Conservation (phyloP, 2,113 vertebrate genomes). For the Zapornia atra region DNA sequence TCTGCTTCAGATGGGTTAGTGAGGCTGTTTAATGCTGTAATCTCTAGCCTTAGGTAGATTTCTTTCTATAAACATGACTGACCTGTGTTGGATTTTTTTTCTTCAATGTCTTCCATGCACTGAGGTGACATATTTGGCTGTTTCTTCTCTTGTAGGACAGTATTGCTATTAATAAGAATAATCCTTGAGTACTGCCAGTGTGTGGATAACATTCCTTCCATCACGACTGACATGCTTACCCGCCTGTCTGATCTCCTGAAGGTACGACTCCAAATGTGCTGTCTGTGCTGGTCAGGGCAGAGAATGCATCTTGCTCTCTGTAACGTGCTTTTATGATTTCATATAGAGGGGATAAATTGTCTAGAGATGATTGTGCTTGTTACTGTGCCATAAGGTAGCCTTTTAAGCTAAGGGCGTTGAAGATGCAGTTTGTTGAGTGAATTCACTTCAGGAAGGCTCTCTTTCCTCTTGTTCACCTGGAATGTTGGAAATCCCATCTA, state of each 20-base stretch:
- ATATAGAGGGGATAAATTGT: not conserved
- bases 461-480: slow-evolving; percentile 2
- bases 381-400: not conserved
- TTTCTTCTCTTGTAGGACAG: slow-evolving; percentile 83
- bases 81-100: not conserved
- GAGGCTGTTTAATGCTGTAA: not conserved
- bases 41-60: not conserved
- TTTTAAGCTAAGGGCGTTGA: not conserved
- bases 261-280: slow-evolving; percentile 67
- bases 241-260: slow-evolving; percentile 94
- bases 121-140: not conserved
- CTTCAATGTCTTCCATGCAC: not conserved
- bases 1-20: not conserved
- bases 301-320: not conserved
- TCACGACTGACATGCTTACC: slow-evolving; percentile 95
- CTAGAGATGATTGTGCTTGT: not conserved
- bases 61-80: not conserved
- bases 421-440: not conserved
- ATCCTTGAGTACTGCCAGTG: slow-evolving; percentile 99
- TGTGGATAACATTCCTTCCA: slow-evolving; percentile 95
- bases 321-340: not conserved
- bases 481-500: not conserved
- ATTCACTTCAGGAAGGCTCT: not conserved
- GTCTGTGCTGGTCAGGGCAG: not conserved
- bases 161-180: slow-evolving; percentile 95